Evolutionary conservation across 2,797 vertebrate species (phyloP), one percentile per base, ranked within the genome.

Genomic region (Ispidina lecontei): DNA sequence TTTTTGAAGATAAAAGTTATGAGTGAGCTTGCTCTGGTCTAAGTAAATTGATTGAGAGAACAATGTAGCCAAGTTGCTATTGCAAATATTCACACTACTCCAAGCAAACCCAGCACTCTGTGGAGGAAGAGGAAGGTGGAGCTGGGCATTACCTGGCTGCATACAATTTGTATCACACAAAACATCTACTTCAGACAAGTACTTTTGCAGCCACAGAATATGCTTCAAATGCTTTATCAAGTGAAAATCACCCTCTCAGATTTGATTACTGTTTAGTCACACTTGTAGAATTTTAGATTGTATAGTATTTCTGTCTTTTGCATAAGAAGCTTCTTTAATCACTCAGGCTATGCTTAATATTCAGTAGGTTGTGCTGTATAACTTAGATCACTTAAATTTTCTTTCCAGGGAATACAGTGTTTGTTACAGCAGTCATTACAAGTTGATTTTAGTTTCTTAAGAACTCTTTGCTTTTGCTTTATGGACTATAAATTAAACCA

Each of bases 391-490:
- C 62, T 87, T 79, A 52, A 47, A 91, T 92, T 73, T 86, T 10
- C 49, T 91, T 90, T 44, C 67, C 44, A 10, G 35, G 79, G 86
- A 85, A 88, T 72, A 82, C 0, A 84, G 71, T 10, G 26, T n/a
- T 67, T 39, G 62, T 84, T 65, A 59, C 35, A 69, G 43, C 6
- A 4, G 41, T 87, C 67, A 47, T 67, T 87, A 46, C 37, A 86
- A 54, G 31, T 41, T 62, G 78, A 95, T 93, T 82, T 88, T 58
- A 87, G 33, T 79, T 75, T 86, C 74, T 63, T 43, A 90, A 90
- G 75, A 89, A 31, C 28, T 51, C 71, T 51, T 78, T 65, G 43
- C 49, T 93, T 83, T 76, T 74, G 43, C 51, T 90, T 92, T 63
- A 78, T 63, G 51, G 69, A 59, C 31, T 31, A 63, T 55, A 82